Conservation (phyloP, 2,797 vertebrate genomes). For the Phylloscopus collybita region DNA sequence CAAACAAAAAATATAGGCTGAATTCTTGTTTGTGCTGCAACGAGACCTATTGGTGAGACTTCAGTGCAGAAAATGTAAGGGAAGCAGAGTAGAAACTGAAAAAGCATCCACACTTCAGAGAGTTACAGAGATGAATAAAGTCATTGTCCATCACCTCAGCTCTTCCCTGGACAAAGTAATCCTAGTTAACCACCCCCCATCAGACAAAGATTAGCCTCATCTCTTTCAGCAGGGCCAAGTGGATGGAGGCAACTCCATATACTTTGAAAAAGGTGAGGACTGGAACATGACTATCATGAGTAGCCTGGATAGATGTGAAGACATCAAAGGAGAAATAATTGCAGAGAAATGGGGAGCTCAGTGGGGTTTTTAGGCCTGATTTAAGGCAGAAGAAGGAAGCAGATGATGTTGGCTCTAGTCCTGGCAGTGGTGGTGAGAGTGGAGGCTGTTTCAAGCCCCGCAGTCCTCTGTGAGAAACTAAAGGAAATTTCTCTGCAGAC, state of each 20-base stretch:
- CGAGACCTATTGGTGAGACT: not conserved
- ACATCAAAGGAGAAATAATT: not conserved
- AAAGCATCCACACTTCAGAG: not conserved
- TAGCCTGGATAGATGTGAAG: not conserved
- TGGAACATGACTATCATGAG: not conserved
- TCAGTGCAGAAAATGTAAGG: not conserved
- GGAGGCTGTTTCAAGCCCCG: not conserved
- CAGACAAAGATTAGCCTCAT: not conserved
- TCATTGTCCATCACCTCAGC: not conserved
- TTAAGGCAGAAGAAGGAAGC: slow-evolving; percentile 6
- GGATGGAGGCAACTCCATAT: not conserved
- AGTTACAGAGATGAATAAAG: not conserved
- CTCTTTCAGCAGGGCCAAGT: not conserved
- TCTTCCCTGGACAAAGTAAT: not conserved
- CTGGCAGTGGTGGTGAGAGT: slow-evolving; percentile 21
- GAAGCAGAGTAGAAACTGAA: not conserved
- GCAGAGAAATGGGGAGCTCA: not conserved
- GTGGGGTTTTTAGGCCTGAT: not conserved
- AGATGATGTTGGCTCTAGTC: slow-evolving; percentile 34
- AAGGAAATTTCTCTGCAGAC: slow-evolving; percentile 35
- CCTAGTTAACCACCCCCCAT: not conserved
- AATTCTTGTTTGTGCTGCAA: not conserved
- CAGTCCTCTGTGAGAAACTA: not conserved
- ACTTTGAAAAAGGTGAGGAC: not conserved
- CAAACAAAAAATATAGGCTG: not conserved